These are phyloP conservation scores for Acanthacorydalis orientalis DNA, from an alignment of 2,888 invertebrate species.

Conservation along the genomic window DNA sequence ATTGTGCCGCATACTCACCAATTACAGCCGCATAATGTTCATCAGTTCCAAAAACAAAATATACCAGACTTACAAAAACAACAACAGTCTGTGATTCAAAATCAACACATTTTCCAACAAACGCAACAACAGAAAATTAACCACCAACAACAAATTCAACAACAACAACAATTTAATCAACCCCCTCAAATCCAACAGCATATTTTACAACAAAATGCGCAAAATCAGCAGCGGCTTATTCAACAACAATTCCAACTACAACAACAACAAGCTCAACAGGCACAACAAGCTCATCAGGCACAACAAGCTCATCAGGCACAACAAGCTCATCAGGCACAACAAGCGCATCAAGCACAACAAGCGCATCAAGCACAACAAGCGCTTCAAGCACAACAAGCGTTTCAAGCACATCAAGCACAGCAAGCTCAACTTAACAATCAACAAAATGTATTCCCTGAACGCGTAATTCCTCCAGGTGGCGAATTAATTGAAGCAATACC, in stretches of 20 bases:
- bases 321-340: conserved; percentile 1
- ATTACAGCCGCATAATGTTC: conserved; percentile 8
- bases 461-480: conserved; percentile 44
- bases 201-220: conserved; percentile 4
- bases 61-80: conserved; percentile 5
- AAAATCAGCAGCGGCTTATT: conserved; percentile 2
- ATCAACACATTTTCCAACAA: conserved; percentile 8
- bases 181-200: conserved; percentile 7
- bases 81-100: not conserved
- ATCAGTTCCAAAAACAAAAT: conserved; percentile 3
- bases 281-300: conserved; percentile 8
- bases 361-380: conserved; percentile 10
- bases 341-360: conserved; percentile 9
- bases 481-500: conserved; percentile 62
- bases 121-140: conserved; percentile 10
- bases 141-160: conserved; percentile 10
- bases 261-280: conserved; percentile 9
- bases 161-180: conserved; percentile 10
- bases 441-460: conserved; percentile 28
- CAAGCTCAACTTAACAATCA: conserved; percentile 23
- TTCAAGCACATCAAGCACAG: conserved; percentile 24
- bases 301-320: conserved; percentile 5
- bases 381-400: conserved; percentile 13
- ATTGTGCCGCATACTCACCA: conserved; percentile 11
- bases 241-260: conserved; percentile 11